Evolutionary conservation across 2,888 invertebrate species (phyloP), one percentile per base, ranked within the genome.

Genomic region (Trichacis sp.): DNA sequence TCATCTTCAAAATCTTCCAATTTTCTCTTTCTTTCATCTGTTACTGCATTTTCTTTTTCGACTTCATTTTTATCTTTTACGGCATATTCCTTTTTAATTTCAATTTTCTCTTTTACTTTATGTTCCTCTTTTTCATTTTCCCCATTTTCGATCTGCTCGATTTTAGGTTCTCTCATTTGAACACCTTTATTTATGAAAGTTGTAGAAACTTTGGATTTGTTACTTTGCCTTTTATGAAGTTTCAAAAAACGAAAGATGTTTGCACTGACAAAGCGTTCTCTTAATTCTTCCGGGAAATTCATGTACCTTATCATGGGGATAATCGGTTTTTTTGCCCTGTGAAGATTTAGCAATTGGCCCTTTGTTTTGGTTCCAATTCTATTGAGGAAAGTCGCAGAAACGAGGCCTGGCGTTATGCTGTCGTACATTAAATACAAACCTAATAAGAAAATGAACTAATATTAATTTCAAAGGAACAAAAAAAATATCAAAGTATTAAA

Each of bases 361-460:
- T 81, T 82, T 0, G 91, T 91, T 30, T 87, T 84, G 0, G 86
- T 87, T 1, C 92, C 91, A 57, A 95, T 91, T 53, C 90, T 89
- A 81, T 94, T 93, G 43, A 98, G 82, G 75, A 97, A 87, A 1
- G 94, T 90, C 0, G 96, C 95, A 3, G 94, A 89, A 20, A 96
- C 81, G 43, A 98, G 86, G 0, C 97, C 98, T 77, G 91, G 91
- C 29, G 94, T 93, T 0, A 94, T 94, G 54, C 94, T 93, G 79
- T 98, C 97, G 80, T 95, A 96, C 1, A 98, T 84, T 56, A 96
- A 85, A 83, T 92, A 93, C n/a, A n/a, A n/a, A n/a, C n/a, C n/a
- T n/a, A n/a, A n/a, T n/a, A n/a, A n/a, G n/a, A n/a, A n/a, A n/a
- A n/a, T n/a, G n/a, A n/a, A n/a, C n/a, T n/a, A n/a, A n/a, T n/a